Base-by-base conservation (phyloP, 2,113 vertebrate species). In the Cisticola juncidis region DNA sequence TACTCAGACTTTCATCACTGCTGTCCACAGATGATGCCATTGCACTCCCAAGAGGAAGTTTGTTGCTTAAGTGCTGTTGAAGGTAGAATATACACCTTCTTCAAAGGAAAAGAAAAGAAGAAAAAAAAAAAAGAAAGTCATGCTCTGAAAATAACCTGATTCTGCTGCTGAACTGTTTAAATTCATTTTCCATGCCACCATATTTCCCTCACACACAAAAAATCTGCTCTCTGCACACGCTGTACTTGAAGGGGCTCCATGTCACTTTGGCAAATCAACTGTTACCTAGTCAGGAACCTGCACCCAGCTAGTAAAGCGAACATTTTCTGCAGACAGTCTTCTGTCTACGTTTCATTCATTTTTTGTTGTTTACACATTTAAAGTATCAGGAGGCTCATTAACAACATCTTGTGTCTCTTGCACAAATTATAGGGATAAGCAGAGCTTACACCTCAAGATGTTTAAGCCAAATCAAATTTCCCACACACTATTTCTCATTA, bases 71-170 rank as follows among this genome's bases (percentile, higher is more conserved):
- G 38, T 98, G 98, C 94, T 99, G 97, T 94, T 98, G 99, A 96
- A 99, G 97, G 95, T 98, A 99, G 97, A 99, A 99, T 74, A 99
- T 88, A 54, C 98, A 98, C 26, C 99, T 98, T 95, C 99, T 99
- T 94, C 82, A 81, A 90, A 90, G 54, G 48, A 83, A 81, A 83
- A 47, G 14, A 81, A 60, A 56, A 56, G 31, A 56, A 56, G 20
- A 38, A 40, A 69, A 26, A 61, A 26, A 31, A 60, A 70, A 40
- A 57, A 87, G 24, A 26, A 40, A 71, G 84, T 95, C 62, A 95
- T 1, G 15, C 3, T 79, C 22, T 44, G n/a, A 90, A 83, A 71
- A 86, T 79, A 94, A 84, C 14, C 28, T 86, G 58, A 54, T 77
- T 44, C 38, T 50, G 57, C 48, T 78, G 48, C n/a, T 94, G 35